phyloP scores from a whole-genome alignment of 2,113 vertebrate species.

The Nicator chloris region DNA sequence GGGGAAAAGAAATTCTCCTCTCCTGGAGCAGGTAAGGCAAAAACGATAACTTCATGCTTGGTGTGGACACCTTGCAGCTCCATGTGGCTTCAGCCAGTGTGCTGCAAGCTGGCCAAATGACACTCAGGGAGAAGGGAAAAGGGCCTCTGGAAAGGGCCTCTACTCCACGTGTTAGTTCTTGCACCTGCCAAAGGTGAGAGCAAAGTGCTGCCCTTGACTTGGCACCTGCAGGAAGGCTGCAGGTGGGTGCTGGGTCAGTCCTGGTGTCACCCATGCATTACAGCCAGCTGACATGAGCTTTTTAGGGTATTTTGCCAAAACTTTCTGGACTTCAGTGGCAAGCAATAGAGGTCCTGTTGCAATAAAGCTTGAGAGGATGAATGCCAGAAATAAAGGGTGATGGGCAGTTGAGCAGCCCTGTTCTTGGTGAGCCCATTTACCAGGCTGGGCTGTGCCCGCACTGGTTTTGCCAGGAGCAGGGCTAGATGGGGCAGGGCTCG shows the following conservation, averaged over 20 bases:
- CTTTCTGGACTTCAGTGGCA: neutral
- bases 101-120: neutral
- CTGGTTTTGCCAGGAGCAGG: neutral
- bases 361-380: neutral
- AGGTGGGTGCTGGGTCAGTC: neutral
- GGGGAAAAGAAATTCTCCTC: neutral
- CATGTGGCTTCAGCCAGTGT: fast-evolving
- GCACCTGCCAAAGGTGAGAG: neutral
- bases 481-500: neutral
- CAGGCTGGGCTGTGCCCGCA: neutral
- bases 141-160: neutral
- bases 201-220: fast-evolving
- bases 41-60: neutral
- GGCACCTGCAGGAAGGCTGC: neutral
- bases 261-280: fast-evolving
- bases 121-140: neutral
- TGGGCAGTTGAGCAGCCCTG: neutral
- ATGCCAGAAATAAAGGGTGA: neutral
- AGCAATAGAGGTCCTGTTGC: neutral
- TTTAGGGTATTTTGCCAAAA: neutral
- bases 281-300: neutral
- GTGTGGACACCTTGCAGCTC: neutral
- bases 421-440: fast-evolving
- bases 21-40: neutral
- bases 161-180: neutral